These are phyloP conservation scores for Picathartes gymnocephalus DNA, from an alignment of 2,113 vertebrate genomes.

Conservation along the genomic window DNA sequence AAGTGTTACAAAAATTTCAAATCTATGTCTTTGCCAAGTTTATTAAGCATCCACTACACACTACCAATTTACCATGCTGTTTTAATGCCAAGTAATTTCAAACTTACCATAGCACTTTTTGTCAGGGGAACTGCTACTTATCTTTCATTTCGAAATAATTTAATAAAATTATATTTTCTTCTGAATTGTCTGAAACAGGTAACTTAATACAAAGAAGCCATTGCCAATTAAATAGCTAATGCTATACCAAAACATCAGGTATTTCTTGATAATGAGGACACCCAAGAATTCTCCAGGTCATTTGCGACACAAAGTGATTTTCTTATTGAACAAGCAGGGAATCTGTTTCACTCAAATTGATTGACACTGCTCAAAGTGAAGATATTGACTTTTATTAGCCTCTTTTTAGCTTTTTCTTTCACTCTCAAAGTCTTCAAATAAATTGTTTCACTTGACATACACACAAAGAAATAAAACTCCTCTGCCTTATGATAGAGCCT, in stretches of 20 bases:
- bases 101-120: neutral
- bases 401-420: constrained; percentile 11
- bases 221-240: neutral
- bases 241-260: neutral
- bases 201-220: neutral
- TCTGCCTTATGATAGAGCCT: neutral
- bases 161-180: neutral
- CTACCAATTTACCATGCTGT: neutral
- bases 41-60: neutral
- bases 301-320: constrained; percentile 7
- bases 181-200: neutral
- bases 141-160: neutral
- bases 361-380: neutral
- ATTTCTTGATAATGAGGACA: constrained; percentile 20
- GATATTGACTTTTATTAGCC: constrained; percentile 42
- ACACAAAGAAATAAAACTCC: neutral
- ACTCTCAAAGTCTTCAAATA: neutral
- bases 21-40: neutral
- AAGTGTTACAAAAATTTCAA: neutral
- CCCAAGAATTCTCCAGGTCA: neutral
- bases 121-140: neutral
- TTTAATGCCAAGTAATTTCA: neutral
- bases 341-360: constrained; percentile 28
- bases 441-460: neutral
- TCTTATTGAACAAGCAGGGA: neutral